phyloP scores from a whole-genome alignment of 2,888 invertebrate genomes.

The Clistopyga incitator region DNA sequence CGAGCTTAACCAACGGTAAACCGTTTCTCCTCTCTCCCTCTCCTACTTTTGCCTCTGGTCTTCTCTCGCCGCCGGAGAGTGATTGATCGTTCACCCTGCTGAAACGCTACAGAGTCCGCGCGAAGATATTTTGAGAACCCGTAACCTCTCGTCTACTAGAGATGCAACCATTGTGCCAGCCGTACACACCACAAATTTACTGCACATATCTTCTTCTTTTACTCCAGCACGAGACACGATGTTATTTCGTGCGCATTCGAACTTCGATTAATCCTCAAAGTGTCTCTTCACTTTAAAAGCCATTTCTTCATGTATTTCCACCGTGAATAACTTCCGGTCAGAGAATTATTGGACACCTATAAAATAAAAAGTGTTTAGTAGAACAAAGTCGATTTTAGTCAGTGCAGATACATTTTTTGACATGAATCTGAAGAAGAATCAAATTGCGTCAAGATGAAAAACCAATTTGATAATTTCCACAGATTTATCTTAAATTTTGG shows the following conservation, averaged over 20 bases:
- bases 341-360: too few relatives aligned
- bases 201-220: constrained; percentile 20
- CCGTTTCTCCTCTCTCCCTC: constrained; percentile 44
- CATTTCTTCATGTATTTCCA: too few relatives aligned
- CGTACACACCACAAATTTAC: constrained; percentile 14
- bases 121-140: constrained; percentile 69
- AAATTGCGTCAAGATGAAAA: too few relatives aligned
- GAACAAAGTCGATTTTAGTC: too few relatives aligned
- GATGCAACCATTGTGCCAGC: constrained; percentile 55
- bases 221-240: background rate
- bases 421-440: too few relatives aligned
- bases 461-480: too few relatives aligned
- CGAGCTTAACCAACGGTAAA: constrained; percentile 50
- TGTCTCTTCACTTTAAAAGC: too few relatives aligned
- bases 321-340: too few relatives aligned
- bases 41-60: constrained; percentile 60
- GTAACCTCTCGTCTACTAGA: constrained; percentile 46
- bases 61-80: constrained; percentile 69
- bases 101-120: constrained; percentile 65
- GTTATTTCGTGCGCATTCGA: background rate
- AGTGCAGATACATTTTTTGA: too few relatives aligned
- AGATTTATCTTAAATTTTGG: too few relatives aligned
- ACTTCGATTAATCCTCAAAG: too few relatives aligned
- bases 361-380: too few relatives aligned
- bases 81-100: constrained; percentile 75